These are phyloP conservation scores for Iselma pallidipennis DNA, from an alignment of 2,888 invertebrate species.

Conservation along the genomic window DNA sequence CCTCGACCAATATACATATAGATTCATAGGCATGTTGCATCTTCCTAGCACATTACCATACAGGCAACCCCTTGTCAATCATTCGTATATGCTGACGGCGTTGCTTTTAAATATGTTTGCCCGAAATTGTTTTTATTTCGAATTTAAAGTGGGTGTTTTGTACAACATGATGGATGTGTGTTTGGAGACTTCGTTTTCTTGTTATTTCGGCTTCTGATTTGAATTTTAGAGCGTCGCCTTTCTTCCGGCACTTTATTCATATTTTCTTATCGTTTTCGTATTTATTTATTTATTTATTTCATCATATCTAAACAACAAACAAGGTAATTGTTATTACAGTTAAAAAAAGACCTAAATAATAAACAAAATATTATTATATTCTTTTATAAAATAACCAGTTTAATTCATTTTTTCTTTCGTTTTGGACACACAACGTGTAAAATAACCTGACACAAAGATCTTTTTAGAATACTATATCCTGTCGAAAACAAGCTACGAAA, in stretches of 20 bases:
- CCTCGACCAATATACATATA: conserved; percentile 49
- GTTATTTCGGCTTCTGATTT: conserved; percentile 55
- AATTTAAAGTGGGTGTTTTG: conserved; percentile 56
- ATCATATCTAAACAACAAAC: background rate
- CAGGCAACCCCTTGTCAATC: conserved; percentile 54
- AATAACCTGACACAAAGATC: background rate
- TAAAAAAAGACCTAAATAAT: too few relatives aligned
- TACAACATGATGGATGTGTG: conserved; percentile 55
- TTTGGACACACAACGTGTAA: background rate
- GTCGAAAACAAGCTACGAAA: conserved; percentile 20
- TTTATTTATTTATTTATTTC: background rate
- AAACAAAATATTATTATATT: too few relatives aligned
- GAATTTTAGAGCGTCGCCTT: conserved; percentile 46
- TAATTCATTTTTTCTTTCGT: background rate
- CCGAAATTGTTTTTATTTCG: conserved; percentile 57
- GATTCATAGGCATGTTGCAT: conserved; percentile 50
- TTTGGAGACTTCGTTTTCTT: conserved; percentile 53
- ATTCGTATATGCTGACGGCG: conserved; percentile 51
- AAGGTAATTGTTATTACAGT: background rate
- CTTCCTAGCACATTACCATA: conserved; percentile 49
- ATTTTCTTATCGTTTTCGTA: background rate
- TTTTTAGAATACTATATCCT: background rate
- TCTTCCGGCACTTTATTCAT: conserved; percentile 29
- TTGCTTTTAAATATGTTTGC: conserved; percentile 56
- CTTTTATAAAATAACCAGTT: too few relatives aligned